Base-by-base conservation (phyloP, 2,888 invertebrate genomes). In the Nemapogon koenigi region DNA sequence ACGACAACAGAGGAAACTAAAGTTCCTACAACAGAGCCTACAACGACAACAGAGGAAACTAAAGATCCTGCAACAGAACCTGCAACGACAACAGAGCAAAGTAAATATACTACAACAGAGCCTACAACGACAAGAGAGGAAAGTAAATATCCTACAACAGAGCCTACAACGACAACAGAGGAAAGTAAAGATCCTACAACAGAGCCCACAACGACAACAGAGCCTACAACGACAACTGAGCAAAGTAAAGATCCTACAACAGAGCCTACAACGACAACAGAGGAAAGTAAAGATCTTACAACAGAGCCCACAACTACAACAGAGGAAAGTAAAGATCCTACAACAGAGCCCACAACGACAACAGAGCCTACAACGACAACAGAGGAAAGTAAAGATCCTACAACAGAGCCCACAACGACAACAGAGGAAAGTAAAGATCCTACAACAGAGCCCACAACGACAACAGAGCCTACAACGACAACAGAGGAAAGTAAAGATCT, bases 381-480 rank as follows among this genome's bases (percentile, higher is more conserved):
- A 7, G 10, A 22, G 32, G 36, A 35, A 31, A 36, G 22, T 13
- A 13, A 18, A 16, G 1, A 27, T 26, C 36, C 31, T 26, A 16
- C 26, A 31, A 26, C 31, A 14, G 19, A 40, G 18, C 13, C 32
- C 4, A 41, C 37, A 8, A 37, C 41, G 6, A 29, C 27, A 25
- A 42, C 31, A 31, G 40, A 37, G 27, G 33, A 22, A 6, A 18
- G 19, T 6, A 18, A 22, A 16, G 16, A 26, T 11, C 40, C 42
- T 35, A 15, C 38, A n/a, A 8, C 11, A 10, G 18, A 38, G 8
- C 39, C 41, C 3, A 25, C 37, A 4, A 45, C 43, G 18, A 29
- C 43, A n/a, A 44, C 49, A 13, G 44, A 45, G n/a, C 16, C 42
- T 11, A 32, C 26, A 11, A 42, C 37, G 36, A 41, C 41, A 15